These are phyloP conservation scores for Cryptotis parvus DNA, from an alignment of 2,113 vertebrate genomes.

Conservation along the genomic window DNA sequence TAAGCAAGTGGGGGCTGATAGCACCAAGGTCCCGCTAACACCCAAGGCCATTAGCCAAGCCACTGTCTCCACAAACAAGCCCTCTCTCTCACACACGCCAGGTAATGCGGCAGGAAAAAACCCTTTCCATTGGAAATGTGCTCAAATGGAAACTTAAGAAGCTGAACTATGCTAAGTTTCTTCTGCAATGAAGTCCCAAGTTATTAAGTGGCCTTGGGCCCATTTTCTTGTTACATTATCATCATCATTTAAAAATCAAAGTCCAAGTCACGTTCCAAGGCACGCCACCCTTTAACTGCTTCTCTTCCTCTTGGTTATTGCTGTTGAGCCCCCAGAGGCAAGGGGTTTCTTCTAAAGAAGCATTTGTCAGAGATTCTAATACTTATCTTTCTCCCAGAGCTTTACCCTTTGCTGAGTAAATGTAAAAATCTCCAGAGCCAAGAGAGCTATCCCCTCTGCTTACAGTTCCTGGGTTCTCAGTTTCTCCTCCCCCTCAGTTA, in stretches of 20 bases:
- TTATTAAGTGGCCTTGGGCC: background rate
- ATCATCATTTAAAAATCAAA: conserved; percentile 14
- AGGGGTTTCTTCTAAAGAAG: conserved; percentile 53
- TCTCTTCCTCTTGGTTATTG: conserved; percentile 50
- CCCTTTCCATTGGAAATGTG: background rate
- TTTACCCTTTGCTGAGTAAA: conserved; percentile 28
- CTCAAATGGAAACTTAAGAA: background rate
- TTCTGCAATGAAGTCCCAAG: background rate
- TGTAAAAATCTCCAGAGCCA: conserved; percentile 7
- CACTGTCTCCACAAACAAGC: background rate
- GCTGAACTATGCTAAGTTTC: background rate
- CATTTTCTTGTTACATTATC: conserved; percentile 25
- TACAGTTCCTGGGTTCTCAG: conserved; percentile 15
- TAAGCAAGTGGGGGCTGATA: background rate
- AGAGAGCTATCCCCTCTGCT: conserved; percentile 8
- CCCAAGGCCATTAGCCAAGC: background rate
- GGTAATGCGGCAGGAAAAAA: background rate
- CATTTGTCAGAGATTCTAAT: background rate
- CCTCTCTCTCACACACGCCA: background rate
- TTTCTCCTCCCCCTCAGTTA: conserved; percentile 27
- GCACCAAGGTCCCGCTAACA: background rate
- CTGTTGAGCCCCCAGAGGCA: background rate
- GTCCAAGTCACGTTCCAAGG: no score
- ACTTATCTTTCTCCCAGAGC: background rate
- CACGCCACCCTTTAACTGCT: conserved; percentile 42